Percentiles rank a stretch among this genome's conserved stretches.
phyloP scores from a whole-genome alignment of 2,113 vertebrate species.

The Pyrgilauda ruficollis region DNA sequence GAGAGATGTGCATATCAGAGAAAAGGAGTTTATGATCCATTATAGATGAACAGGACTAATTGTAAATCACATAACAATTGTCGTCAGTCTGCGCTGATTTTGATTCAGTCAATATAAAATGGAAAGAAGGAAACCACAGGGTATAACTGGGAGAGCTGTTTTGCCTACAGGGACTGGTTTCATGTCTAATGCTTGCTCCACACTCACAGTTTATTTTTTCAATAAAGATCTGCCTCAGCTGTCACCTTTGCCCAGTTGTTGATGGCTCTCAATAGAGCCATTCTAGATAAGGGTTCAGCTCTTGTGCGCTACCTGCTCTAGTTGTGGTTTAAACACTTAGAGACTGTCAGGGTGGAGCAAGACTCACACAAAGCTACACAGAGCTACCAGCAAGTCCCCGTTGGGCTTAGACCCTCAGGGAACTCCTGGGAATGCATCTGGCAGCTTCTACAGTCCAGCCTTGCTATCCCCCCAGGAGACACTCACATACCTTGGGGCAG shows the following conservation, averaged over 20 bases:
- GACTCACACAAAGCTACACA: neutral
- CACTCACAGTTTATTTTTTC: neutral
- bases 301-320: fast-evolving
- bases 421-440: fast-evolving
- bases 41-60: neutral
- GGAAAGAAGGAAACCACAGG: neutral
- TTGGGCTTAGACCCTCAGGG: neutral
- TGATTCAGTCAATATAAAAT: neutral
- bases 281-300: neutral
- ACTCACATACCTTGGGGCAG: fast-evolving
- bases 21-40: neutral
- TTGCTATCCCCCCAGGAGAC: fast-evolving
- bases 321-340: neutral
- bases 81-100: neutral
- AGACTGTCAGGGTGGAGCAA: neutral
- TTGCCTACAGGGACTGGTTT: neutral
- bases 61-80: neutral
- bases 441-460: neutral
- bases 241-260: neutral
- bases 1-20: neutral
- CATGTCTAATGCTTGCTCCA: neutral
- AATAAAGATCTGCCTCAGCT: neutral
- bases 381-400: neutral
- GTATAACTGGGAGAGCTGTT: neutral
- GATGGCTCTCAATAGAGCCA: neutral